These are phyloP conservation scores for Sebastes oblongus DNA, from an alignment of 2,797 vertebrate genomes.

Conservation along the genomic window DNA sequence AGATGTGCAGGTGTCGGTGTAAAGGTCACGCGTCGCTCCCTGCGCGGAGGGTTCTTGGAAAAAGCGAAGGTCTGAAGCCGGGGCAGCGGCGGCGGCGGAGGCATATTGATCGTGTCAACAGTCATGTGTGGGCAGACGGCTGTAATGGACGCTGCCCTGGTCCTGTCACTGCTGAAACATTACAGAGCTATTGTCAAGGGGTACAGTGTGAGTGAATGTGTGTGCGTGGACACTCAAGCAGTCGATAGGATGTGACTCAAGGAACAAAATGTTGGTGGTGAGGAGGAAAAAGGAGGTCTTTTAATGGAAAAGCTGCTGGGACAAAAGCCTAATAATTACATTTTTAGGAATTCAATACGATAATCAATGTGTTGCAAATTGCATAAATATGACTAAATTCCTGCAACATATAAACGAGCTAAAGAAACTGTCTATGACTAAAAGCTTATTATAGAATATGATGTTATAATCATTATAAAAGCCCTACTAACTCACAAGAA, in stretches of 20 bases:
- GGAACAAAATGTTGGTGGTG: neutral
- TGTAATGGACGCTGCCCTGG: constrained; percentile 37
- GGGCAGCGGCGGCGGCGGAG: neutral
- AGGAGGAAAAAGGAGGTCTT: neutral
- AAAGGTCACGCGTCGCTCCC: constrained; percentile 6
- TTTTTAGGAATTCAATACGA: neutral
- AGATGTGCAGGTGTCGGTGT: constrained; percentile 14
- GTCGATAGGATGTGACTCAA: constrained; percentile 27
- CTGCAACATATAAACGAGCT: neutral
- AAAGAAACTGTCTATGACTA: neutral
- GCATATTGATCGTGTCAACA: constrained; percentile 55
- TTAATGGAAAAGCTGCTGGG: neutral
- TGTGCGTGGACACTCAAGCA: neutral
- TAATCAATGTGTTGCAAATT: neutral
- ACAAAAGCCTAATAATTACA: neutral
- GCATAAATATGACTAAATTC: neutral
- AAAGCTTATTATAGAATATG: neutral
- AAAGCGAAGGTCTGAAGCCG: constrained; percentile 1
- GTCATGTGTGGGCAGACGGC: constrained; percentile 54
- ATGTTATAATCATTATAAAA: neutral
- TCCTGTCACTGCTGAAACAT: constrained; percentile 56
- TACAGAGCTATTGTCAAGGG: constrained; percentile 37
- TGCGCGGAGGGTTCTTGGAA: constrained; percentile 10
- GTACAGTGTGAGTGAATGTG: constrained; percentile 6
- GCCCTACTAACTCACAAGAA: neutral